Conservation (phyloP, 2,797 vertebrate genomes). For the Sylvilagus floridanus region DNA sequence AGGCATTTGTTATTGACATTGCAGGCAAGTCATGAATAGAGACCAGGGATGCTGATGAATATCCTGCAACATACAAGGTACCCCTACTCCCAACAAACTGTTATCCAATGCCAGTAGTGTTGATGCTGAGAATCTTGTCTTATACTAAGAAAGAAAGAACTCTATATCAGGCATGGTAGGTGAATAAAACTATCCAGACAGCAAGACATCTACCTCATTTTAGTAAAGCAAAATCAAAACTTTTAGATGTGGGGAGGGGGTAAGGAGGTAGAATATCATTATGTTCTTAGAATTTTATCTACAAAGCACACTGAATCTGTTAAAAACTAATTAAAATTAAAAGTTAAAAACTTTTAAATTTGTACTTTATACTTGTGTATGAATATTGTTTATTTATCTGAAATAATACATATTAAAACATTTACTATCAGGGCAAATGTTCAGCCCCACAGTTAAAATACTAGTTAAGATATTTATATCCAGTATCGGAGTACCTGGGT, state of each 20-base stretch:
- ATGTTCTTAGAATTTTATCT: too few relatives aligned
- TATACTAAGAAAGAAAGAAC: neutral
- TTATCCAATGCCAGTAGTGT: neutral
- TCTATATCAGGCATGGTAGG: neutral
- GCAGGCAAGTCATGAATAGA: neutral
- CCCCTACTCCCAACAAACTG: neutral
- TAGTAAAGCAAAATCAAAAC: neutral
- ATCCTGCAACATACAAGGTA: neutral
- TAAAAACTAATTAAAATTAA: too few relatives aligned
- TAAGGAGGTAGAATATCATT: too few relatives aligned
- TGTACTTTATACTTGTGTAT: neutral
- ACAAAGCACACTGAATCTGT: too few relatives aligned
- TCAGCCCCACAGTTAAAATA: too few relatives aligned
- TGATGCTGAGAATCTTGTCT: neutral
- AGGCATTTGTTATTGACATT: neutral
- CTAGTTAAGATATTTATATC: too few relatives aligned
- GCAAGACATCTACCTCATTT: neutral
- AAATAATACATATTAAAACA: constrained; percentile 12
- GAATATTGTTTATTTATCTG: neutral
- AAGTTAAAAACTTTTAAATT: neutral
- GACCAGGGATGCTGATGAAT: neutral
- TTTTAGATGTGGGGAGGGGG: neutral
- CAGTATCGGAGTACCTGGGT: too few relatives aligned
- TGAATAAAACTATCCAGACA: neutral
- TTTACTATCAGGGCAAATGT: neutral